phyloP scores from a whole-genome alignment of 2,888 invertebrate genomes.

The Salticus scenicus region DNA sequence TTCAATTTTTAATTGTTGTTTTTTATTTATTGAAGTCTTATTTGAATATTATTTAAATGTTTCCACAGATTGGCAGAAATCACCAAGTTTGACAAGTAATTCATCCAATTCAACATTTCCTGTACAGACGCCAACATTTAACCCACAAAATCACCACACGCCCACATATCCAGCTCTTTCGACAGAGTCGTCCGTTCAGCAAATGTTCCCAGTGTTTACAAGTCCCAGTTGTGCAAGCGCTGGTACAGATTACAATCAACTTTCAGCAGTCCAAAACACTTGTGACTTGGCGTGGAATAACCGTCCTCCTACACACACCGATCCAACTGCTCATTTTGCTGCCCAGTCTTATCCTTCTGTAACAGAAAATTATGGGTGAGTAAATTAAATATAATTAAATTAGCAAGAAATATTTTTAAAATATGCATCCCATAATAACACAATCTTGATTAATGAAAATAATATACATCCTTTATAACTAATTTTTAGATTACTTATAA shows the following conservation, averaged over 20 bases:
- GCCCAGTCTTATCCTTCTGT: slow-evolving; percentile 34
- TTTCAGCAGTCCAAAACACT: slow-evolving; percentile 29
- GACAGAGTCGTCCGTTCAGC: slow-evolving; percentile 6
- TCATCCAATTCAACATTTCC: slow-evolving; percentile 4
- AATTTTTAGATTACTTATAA: too few species aligned
- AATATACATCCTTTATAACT: too few species aligned
- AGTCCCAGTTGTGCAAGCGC: neutral
- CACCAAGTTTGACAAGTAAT: slow-evolving; percentile 8
- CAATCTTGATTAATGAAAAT: too few species aligned
- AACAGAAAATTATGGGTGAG: slow-evolving; percentile 58
- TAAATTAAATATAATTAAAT: too few species aligned
- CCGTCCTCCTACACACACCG: slow-evolving; percentile 13
- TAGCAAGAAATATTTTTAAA: too few species aligned
- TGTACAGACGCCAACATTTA: slow-evolving; percentile 17
- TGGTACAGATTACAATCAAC: slow-evolving; percentile 40
- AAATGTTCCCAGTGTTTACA: slow-evolving; percentile 57
- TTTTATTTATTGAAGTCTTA: too few species aligned
- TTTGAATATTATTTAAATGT: too few species aligned
- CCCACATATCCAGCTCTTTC: slow-evolving; percentile 29
- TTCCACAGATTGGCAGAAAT: slow-evolving; percentile 31
- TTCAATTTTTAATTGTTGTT: too few species aligned
- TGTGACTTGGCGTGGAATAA: slow-evolving; percentile 36
- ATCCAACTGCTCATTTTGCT: neutral
- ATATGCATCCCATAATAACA: too few species aligned
- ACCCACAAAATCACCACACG: slow-evolving; percentile 21